These are phyloP conservation scores for Loriculus beryllinus DNA, from an alignment of 2,797 vertebrate genomes.

Conservation along the genomic window DNA sequence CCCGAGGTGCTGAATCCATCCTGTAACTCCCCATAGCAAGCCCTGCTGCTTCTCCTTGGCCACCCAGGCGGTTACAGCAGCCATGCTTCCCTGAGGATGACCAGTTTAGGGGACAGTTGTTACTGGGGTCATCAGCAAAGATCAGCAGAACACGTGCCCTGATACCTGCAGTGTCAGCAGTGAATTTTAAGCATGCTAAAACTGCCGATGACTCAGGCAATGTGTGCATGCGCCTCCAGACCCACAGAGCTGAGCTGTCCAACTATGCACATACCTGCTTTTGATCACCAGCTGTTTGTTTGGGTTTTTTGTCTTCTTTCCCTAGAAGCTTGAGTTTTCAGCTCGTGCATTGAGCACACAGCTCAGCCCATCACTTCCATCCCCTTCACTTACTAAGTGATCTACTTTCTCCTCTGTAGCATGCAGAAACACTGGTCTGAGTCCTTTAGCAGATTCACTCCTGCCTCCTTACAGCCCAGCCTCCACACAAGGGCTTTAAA, in stretches of 20 bases:
- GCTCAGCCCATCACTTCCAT: neutral
- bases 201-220: neutral
- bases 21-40: neutral
- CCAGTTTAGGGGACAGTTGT: neutral
- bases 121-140: neutral
- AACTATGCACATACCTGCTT: neutral
- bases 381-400: neutral
- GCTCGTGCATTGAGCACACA: neutral
- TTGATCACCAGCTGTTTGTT: neutral
- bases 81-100: neutral
- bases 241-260: neutral
- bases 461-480: neutral
- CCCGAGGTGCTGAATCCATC: neutral
- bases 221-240: neutral
- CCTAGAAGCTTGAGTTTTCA: neutral
- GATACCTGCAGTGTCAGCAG: neutral
- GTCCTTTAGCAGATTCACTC: neutral
- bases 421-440: neutral
- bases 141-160: neutral
- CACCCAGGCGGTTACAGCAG: neutral
- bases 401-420: neutral
- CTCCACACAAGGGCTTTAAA: neutral
- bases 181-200: constrained; percentile 30
- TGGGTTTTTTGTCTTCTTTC: neutral
- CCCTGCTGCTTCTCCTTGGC: neutral